Evolutionary conservation across 2,113 vertebrate genomes (phyloP).

Genomic region (Notothenia coriiceps): DNA sequence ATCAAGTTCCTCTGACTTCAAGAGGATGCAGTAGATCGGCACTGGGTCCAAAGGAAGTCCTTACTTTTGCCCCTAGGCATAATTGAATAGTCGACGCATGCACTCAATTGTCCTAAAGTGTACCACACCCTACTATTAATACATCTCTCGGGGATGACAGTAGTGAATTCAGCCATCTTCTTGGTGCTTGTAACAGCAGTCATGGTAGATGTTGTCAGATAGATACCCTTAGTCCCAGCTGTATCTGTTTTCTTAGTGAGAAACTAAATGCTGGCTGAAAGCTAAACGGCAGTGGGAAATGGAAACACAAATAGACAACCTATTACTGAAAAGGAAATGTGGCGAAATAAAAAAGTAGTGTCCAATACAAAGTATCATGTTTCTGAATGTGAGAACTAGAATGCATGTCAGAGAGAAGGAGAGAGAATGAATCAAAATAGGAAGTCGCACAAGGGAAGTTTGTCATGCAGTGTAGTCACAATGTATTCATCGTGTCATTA

Average conservation of each 20-base stretch:
- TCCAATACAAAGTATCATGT: neutral
- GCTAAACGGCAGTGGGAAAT: neutral
- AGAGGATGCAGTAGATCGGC: slow-evolving; percentile 49
- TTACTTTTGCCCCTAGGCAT: slow-evolving; percentile 48
- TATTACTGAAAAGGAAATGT: slow-evolving; percentile 11
- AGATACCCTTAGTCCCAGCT: neutral
- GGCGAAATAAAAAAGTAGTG: neutral
- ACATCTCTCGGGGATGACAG: slow-evolving; percentile 40
- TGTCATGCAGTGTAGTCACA: slow-evolving; percentile 30
- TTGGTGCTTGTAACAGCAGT: slow-evolving; percentile 23
- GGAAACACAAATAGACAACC: neutral
- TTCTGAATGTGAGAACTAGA: neutral
- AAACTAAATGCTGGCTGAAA: slow-evolving; percentile 7
- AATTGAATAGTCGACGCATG: slow-evolving; percentile 51
- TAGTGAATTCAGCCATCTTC: slow-evolving; percentile 14
- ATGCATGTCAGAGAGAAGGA: neutral
- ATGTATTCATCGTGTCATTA: slow-evolving; percentile 16
- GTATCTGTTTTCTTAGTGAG: slow-evolving; percentile 11
- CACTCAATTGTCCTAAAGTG: slow-evolving; percentile 45
- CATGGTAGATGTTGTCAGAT: slow-evolving; percentile 15
- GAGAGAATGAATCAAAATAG: neutral
- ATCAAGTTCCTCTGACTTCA: slow-evolving; percentile 53
- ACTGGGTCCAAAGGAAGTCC: slow-evolving; percentile 62
- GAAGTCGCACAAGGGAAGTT: neutral
- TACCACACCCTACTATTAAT: slow-evolving; percentile 31